Evolutionary conservation across 2,113 vertebrate genomes (phyloP).

Genomic region (Gasterosteus aculeatus): DNA sequence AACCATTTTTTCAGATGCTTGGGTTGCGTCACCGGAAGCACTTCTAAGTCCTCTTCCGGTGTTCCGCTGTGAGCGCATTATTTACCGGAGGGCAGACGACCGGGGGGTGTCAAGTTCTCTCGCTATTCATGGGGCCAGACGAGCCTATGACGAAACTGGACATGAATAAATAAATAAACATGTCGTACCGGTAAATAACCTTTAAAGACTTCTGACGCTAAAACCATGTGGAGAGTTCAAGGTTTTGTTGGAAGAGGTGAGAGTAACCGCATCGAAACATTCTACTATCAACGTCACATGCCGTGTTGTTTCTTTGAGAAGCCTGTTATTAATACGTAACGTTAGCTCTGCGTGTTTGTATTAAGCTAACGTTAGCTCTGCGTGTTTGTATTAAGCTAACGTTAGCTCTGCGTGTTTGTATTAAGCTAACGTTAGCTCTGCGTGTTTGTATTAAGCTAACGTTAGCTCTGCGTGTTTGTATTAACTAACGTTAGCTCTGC

Average conservation of each 20-base stretch:
- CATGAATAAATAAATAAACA: constrained; percentile 7
- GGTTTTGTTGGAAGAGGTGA: constrained; percentile 80
- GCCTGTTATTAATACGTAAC: not conserved
- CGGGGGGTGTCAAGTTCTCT: rapidly evolving
- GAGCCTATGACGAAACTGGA: not conserved
- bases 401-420: too few relatives aligned
- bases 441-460: not conserved
- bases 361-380: not conserved
- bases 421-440: not conserved
- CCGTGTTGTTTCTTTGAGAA: not conserved
- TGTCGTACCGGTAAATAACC: too few relatives aligned
- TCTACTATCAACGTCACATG: not conserved
- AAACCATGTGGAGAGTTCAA: constrained; percentile 80
- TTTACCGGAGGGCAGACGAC: not conserved
- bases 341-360: not conserved
- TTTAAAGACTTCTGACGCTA: too few relatives aligned
- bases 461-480: too few relatives aligned
- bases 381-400: not conserved
- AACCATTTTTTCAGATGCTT: not conserved
- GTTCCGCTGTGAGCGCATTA: constrained; percentile 34
- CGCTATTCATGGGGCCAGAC: not conserved
- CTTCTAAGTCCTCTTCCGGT: constrained; percentile 41
- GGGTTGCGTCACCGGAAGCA: constrained; percentile 35
- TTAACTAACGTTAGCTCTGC: not conserved
- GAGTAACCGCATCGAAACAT: constrained; percentile 15